Percentiles rank a stretch among this genome's conserved stretches.
phyloP scores from a whole-genome alignment of 2,113 vertebrate genomes.

The Paralichthys olivaceus region DNA sequence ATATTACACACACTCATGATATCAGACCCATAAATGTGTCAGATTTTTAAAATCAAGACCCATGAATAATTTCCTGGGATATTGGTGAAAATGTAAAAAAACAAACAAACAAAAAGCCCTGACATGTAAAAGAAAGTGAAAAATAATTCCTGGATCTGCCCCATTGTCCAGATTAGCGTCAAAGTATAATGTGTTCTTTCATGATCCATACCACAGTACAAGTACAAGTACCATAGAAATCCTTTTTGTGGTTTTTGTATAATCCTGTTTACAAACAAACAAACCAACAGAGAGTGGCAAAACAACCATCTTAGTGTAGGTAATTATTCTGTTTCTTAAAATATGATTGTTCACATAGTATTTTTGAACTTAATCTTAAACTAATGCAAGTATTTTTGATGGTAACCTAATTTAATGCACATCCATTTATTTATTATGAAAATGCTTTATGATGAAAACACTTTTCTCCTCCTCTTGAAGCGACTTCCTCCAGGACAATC shows the following conservation, averaged over 20 bases:
- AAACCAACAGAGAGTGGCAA: not conserved
- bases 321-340: not conserved
- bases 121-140: no score
- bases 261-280: not conserved
- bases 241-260: not conserved
- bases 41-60: no score
- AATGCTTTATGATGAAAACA: not conserved
- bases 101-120: no score
- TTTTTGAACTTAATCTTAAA: no score
- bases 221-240: not conserved
- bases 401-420: not conserved
- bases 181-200: not conserved
- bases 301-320: no score
- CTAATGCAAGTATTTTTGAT: not conserved
- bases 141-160: no score
- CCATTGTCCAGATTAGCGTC: no score
- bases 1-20: not conserved
- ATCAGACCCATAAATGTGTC: not conserved
- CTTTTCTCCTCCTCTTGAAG: slow-evolving; percentile 75
- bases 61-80: no score
- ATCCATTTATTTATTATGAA: not conserved
- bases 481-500: slow-evolving; percentile 93
- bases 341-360: not conserved
- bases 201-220: not conserved
- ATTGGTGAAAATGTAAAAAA: no score